Percentiles rank a stretch among this genome's conserved stretches.
phyloP scores from a whole-genome alignment of 2,113 vertebrate species.

The Sardina pilchardus region DNA sequence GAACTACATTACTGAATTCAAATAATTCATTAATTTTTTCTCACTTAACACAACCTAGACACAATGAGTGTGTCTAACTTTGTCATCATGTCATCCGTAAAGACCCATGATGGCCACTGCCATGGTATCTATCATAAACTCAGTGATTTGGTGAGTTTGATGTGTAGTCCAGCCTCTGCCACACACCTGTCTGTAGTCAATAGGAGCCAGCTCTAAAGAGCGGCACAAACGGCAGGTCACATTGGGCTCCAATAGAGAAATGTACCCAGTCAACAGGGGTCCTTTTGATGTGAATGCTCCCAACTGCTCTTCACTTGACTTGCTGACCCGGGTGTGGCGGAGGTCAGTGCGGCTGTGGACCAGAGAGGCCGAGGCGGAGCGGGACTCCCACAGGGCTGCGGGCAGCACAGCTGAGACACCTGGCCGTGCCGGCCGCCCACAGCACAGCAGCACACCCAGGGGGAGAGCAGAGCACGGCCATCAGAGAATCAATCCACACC shows the following conservation, averaged over 20 bases:
- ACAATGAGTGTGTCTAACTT: background rate
- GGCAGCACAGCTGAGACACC: background rate
- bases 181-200: too few relatives aligned
- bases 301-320: background rate
- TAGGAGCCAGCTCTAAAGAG: background rate
- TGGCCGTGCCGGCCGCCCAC: background rate
- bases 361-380: background rate
- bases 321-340: background rate
- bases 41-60: too few relatives aligned
- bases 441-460: background rate
- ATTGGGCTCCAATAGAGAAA: background rate
- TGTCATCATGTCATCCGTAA: background rate
- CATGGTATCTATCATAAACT: background rate
- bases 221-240: background rate
- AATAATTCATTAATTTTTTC: too few relatives aligned
- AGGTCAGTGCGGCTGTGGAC: background rate
- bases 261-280: background rate
- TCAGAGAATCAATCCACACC: background rate
- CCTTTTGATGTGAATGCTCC: background rate
- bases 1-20: too few relatives aligned
- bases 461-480: background rate
- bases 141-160: background rate
- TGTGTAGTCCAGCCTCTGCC: too few relatives aligned
- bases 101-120: background rate
- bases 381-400: background rate